A percentile compares a stretch with the other conserved stretches of the same genome.
phyloP scores from a whole-genome alignment of 2,888 invertebrate genomes.

The Machimus rusticus region DNA sequence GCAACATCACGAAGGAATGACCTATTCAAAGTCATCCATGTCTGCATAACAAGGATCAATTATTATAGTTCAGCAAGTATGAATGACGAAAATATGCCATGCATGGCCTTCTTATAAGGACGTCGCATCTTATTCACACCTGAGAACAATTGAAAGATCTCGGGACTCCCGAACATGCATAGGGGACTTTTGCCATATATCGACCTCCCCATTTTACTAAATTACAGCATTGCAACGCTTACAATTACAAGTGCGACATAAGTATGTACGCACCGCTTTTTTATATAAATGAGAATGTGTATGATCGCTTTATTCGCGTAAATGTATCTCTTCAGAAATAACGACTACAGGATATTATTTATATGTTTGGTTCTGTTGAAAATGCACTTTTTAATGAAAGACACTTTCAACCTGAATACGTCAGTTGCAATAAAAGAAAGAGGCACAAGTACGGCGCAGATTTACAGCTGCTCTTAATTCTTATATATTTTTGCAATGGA shows the following conservation, averaged over 20 bases:
- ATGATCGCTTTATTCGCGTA: conserved; percentile 8
- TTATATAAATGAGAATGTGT: not conserved
- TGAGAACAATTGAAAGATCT: conserved; percentile 56
- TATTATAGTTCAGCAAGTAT: conserved; percentile 59
- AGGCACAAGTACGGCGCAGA: not conserved
- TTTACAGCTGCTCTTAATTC: conserved; percentile 4
- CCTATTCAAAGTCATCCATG: conserved; percentile 61
- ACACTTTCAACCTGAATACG: conserved; percentile 10
- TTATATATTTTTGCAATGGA: not conserved
- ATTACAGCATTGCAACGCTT: conserved; percentile 7
- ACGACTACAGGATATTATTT: not conserved
- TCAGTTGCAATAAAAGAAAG: not conserved
- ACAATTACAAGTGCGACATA: not conserved
- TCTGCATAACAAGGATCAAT: conserved; percentile 63
- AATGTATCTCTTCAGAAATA: conserved; percentile 17
- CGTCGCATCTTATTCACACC: conserved; percentile 63
- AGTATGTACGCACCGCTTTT: not conserved
- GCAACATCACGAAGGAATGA: not conserved
- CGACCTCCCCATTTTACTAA: conserved; percentile 28
- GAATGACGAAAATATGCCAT: conserved; percentile 50
- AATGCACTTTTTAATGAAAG: conserved; percentile 20
- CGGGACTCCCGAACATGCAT: conserved; percentile 41
- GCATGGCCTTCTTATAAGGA: conserved; percentile 54
- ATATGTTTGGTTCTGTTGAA: not conserved
- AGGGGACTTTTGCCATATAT: conserved; percentile 45